phyloP scores from a whole-genome alignment of 2,888 invertebrate species.

The Andrena fulva region DNA sequence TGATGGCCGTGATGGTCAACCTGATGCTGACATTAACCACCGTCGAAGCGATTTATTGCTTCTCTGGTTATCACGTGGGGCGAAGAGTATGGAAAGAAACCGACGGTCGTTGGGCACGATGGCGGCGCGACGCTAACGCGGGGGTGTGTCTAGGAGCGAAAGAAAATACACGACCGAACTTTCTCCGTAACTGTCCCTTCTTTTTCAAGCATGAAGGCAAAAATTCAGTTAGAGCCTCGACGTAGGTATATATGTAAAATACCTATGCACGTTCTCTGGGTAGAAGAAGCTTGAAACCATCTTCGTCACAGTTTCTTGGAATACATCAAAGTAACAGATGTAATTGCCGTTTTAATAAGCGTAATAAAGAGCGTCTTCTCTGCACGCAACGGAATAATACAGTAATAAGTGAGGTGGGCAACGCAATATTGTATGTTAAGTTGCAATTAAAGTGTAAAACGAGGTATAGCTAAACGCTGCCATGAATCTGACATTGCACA shows the following conservation, averaged over 20 bases:
- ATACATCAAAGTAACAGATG: background rate
- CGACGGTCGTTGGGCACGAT: conserved; percentile 9
- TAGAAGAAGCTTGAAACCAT: background rate
- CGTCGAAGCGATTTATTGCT: conserved; percentile 80
- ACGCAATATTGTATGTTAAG: background rate
- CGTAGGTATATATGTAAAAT: no score
- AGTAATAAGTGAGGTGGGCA: background rate
- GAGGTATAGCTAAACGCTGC: conserved; percentile 2
- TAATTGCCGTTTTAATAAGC: background rate
- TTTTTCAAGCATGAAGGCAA: background rate
- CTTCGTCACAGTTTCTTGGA: background rate
- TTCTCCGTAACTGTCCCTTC: background rate
- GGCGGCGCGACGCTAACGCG: conserved; percentile 1
- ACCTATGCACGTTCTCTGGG: no score
- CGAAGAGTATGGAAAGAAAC: conserved; percentile 42
- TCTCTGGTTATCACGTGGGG: conserved; percentile 75
- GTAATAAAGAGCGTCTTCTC: background rate
- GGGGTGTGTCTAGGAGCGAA: background rate
- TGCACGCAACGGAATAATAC: background rate
- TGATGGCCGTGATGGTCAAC: conserved; percentile 66
- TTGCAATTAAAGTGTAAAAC: conserved; percentile 6
- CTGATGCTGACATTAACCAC: conserved; percentile 82
- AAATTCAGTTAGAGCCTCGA: background rate
- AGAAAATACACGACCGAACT: conserved; percentile 10
- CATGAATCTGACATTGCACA: background rate